Evolutionary conservation across 2,113 vertebrate species (phyloP).

Genomic region (Microcebus murinus): DNA sequence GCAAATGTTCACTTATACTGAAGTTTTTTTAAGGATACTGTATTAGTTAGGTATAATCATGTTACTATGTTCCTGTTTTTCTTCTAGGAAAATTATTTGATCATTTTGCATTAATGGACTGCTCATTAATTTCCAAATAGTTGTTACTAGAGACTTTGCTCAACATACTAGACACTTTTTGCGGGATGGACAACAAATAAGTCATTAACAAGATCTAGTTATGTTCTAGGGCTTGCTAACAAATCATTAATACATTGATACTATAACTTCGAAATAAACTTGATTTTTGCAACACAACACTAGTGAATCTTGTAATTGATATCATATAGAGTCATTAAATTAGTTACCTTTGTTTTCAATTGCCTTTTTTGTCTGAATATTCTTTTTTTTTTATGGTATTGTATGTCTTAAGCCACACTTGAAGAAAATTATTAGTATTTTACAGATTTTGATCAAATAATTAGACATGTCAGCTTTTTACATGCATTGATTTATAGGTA

Average conservation of each 20-base stretch:
- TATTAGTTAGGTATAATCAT: not conserved
- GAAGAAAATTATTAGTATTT: conserved; percentile 28
- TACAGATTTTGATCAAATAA: not conserved
- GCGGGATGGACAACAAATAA: conserved; percentile 72
- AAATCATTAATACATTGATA: conserved; percentile 37
- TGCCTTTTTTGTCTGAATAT: conserved; percentile 50
- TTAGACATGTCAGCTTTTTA: not conserved
- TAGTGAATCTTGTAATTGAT: not conserved
- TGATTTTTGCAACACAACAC: not conserved
- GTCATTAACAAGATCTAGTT: conserved; percentile 11
- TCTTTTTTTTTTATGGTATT: not conserved
- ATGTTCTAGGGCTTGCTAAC: conserved; percentile 57
- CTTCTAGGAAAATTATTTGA: conserved; percentile 44
- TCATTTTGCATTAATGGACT: conserved; percentile 60
- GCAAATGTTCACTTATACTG: conserved; percentile 26
- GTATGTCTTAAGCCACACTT: not conserved
- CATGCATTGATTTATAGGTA: not conserved
- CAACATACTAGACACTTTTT: conserved; percentile 64
- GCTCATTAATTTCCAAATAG: conserved; percentile 76
- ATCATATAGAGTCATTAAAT: conserved; percentile 23
- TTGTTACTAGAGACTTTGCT: conserved; percentile 53
- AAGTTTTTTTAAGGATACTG: not conserved
- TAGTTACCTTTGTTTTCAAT: conserved; percentile 10
- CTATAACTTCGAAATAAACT: conserved; percentile 69
- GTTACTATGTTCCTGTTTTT: conserved; percentile 67